These are phyloP conservation scores for Limnephilus lunatus DNA, from an alignment of 2,888 invertebrate genomes.

Conservation along the genomic window DNA sequence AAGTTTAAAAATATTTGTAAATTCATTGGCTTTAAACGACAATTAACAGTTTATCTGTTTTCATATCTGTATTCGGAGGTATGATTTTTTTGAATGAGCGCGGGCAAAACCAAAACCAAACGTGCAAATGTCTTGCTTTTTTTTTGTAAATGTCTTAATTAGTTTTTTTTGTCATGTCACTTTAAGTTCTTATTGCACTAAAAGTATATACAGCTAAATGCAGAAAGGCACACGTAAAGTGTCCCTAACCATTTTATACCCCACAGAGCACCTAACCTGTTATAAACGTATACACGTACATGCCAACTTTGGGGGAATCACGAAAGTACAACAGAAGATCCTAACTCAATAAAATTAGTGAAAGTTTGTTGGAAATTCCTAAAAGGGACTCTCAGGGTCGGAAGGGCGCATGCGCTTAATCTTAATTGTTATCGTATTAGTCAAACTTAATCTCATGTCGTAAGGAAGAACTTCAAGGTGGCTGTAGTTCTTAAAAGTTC, in stretches of 20 bases:
- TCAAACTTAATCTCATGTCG: slow-evolving; percentile 33
- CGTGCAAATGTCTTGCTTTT: too few relatives aligned
- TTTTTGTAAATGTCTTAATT: too few relatives aligned
- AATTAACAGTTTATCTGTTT: too few relatives aligned
- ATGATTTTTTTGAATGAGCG: too few relatives aligned
- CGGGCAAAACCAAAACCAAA: too few relatives aligned
- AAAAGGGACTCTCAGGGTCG: slow-evolving; percentile 26
- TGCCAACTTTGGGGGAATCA: slow-evolving; percentile 52
- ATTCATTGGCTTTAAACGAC: too few relatives aligned
- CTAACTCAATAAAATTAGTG: slow-evolving; percentile 66
- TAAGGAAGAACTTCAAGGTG: not conserved
- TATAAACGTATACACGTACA: not conserved
- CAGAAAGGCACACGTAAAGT: not conserved
- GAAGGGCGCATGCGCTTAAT: slow-evolving; percentile 30
- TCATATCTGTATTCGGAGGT: too few relatives aligned
- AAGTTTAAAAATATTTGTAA: too few relatives aligned
- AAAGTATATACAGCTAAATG: not conserved
- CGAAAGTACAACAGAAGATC: slow-evolving; percentile 65
- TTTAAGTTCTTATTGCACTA: not conserved
- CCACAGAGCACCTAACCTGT: slow-evolving; percentile 7
- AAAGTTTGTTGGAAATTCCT: slow-evolving; percentile 61
- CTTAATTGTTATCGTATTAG: slow-evolving; percentile 46
- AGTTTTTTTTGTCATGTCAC: not conserved
- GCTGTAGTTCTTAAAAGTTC: not conserved
- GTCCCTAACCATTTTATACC: not conserved